phyloP scores from a whole-genome alignment of 37 sponge, comb jelly and placozoan species.

The Oopsacas minuta region DNA sequence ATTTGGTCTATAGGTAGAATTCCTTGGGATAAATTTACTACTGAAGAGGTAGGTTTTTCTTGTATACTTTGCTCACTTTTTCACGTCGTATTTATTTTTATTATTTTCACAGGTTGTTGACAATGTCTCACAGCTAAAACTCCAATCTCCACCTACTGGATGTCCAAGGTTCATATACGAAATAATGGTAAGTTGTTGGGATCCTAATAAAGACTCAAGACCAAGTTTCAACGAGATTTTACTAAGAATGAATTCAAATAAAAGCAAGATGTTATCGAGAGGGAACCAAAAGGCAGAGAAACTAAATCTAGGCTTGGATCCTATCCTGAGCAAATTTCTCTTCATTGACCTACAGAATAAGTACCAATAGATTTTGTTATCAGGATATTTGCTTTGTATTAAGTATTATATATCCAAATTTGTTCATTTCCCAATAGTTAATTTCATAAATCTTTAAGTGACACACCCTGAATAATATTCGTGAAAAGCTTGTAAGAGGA shows the following conservation, averaged over 20 bases:
- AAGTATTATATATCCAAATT: too few species aligned
- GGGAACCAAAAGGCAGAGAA: not conserved
- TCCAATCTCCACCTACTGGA: not conserved
- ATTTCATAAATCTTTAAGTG: too few species aligned
- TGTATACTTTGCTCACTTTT: too few species aligned
- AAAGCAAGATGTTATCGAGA: not conserved
- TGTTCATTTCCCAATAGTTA: too few species aligned
- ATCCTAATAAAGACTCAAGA: not conserved
- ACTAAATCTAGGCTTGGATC: not conserved
- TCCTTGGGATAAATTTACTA: not conserved
- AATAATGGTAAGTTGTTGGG: not conserved
- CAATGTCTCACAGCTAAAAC: not conserved
- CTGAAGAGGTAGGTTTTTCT: not conserved
- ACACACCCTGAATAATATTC: too few species aligned
- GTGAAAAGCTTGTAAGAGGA: too few species aligned
- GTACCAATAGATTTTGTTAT: not conserved
- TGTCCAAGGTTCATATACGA: slow-evolving; percentile 6
- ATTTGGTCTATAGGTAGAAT: not conserved
- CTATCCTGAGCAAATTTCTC: not conserved
- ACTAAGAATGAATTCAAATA: not conserved
- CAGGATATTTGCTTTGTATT: too few species aligned
- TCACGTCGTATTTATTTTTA: too few species aligned
- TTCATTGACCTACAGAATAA: not conserved
- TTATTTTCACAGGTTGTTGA: not conserved
- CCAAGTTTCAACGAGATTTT: not conserved